Conservation (phyloP, 2,113 vertebrate genomes). For the Eulemur rufifrons region DNA sequence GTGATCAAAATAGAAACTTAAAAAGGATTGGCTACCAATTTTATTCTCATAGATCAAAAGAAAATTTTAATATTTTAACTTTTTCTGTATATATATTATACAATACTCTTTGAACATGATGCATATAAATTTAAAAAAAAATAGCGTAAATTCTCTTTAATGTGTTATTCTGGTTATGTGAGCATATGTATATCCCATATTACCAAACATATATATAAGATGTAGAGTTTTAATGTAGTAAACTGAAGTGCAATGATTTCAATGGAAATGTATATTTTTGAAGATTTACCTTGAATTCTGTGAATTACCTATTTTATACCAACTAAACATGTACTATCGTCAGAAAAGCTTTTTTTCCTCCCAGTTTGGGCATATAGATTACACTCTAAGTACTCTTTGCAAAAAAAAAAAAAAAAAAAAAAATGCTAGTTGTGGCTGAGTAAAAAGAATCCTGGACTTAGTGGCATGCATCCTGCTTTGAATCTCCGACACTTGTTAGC, state of each 20-base stretch:
- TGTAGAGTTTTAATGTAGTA: neutral
- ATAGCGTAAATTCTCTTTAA: neutral
- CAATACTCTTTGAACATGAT: neutral
- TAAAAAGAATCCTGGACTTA: neutral
- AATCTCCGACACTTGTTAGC: neutral
- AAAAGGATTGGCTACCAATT: constrained; percentile 15
- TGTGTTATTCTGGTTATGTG: neutral
- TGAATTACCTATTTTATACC: neutral
- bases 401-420: neutral
- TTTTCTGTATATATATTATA: neutral
- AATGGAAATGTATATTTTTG: neutral
- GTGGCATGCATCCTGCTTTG: neutral
- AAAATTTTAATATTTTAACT: constrained; percentile 35
- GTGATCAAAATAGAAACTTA: constrained; percentile 47
- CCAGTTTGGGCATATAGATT: neutral
- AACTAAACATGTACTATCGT: neutral
- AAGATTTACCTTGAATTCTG: neutral
- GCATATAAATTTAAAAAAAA: neutral
- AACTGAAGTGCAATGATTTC: neutral
- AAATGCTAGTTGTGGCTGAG: neutral
- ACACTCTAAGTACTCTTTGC: neutral
- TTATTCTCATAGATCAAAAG: neutral
- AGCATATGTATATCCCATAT: neutral
- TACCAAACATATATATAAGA: neutral
- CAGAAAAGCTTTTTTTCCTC: neutral